A percentile compares a stretch with the other conserved stretches of the same genome.
These are phyloP conservation scores for Muscicapa adusta DNA, from an alignment of 2,113 vertebrate genomes.

Conservation along the genomic window DNA sequence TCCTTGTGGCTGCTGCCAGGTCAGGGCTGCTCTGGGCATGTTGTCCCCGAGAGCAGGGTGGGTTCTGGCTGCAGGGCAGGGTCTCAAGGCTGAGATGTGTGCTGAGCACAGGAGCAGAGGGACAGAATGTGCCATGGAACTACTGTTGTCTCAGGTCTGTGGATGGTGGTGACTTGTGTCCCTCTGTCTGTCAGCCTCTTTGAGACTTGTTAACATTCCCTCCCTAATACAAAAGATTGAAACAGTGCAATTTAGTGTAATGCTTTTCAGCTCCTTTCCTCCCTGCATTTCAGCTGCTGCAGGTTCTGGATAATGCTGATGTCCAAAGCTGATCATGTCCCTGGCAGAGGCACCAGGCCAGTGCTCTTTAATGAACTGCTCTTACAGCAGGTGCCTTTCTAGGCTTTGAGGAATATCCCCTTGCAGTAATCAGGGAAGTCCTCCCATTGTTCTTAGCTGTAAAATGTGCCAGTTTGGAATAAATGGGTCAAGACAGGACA, in stretches of 20 bases:
- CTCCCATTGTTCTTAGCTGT: not conserved
- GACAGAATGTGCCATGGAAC: not conserved
- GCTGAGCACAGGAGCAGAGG: not conserved
- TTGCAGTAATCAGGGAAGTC: not conserved
- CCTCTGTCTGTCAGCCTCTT: not conserved
- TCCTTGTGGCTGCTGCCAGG: not conserved
- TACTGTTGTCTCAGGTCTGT: not conserved
- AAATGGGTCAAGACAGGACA: not conserved
- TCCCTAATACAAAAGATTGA: not conserved
- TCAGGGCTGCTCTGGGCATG: not conserved
- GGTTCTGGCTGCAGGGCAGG: not conserved
- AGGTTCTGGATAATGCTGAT: not conserved
- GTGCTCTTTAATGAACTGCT: not conserved
- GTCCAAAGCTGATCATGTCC: not conserved
- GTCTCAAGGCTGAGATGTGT: not conserved
- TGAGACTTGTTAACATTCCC: not conserved
- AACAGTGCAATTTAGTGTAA: not conserved
- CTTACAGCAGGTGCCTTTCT: not conserved
- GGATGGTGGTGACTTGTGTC: not conserved
- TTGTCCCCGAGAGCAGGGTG: not conserved
- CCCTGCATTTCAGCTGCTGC: not conserved
- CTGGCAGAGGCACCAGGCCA: not conserved
- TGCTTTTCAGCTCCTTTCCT: not conserved
- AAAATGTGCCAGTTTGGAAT: not conserved
- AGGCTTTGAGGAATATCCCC: not conserved